Base-by-base conservation (phyloP, 2,888 invertebrate species). In the Tenthredo scrophulariae region DNA sequence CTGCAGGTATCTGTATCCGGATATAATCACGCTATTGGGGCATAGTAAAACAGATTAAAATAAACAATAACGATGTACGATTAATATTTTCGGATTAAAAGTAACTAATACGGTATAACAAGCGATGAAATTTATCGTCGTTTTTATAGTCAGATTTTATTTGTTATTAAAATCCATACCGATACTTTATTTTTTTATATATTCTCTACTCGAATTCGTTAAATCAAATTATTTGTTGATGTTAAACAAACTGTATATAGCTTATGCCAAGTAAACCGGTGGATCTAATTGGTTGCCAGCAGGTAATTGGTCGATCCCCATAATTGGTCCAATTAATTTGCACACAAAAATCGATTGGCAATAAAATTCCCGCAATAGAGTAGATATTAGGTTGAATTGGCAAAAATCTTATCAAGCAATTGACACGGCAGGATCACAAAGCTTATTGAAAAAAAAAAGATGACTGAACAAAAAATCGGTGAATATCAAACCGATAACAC, bases 271-370 rank as follows among this genome's bases (percentile, higher is more conserved):
- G 89, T 90, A 91, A 91, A 91, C 90, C 89, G 86, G 91, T 87
- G 89, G 89, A 91, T 91, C 91, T 92, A 92, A 93, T 93, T 93
- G 92, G 91, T 91, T 89, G 89, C 90, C 90, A 89, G 89, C 89
- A 91, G 91, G 91, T 91, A 92, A 92, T 92, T 91, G 92, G 90
- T 90, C 90, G 89, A 89, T 87, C 87, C 88, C 89, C 90, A 89
- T 92, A 93, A 92, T 93, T 93, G 92, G 92, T 89, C 92, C 93
- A 93, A 93, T 93, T 92, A 93, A 92, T 92, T 90, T 90, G 89
- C 90, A 90, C 90, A 89, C 89, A 92, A 92, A 91, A 91, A 58
- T 90, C 88, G 89, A 90, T 88, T 89, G 89, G 90, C 91, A 90
- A 90, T 91, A 89, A 58, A 89, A 83, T 2, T 10, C 13, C 62